Evolutionary conservation across 2,888 invertebrate species (phyloP), one percentile per base, ranked within the genome.

Genomic region (Drosophila rellima): DNA sequence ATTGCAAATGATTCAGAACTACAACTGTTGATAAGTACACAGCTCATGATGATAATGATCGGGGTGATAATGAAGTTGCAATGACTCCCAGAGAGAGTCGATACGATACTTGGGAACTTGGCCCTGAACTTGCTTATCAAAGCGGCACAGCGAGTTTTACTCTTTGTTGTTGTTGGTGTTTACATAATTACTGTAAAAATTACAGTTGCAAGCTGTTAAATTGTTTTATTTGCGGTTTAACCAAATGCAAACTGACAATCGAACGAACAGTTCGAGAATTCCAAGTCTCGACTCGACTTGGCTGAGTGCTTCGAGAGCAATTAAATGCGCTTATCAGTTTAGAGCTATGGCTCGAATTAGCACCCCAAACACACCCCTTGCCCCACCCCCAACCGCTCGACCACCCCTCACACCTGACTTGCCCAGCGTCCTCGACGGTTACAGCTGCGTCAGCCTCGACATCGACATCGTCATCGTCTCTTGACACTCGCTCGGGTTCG

Each of bases 111-210:
- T 35, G 17, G 8, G 17, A 23, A 50, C 66, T 60, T 69, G 69
- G 59, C 83, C 83, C 86, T 83, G 83, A 83, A 86, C 88, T 80
- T 82, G 88, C 83, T 83, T 83, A 83, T 88, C 83, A 82, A 88
- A 64, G 83, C 86, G 69, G 60, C 70, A 47, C 57, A 39, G 54
- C 48, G 31, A 45, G 56, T 56, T 56, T 56, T 56, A 51, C 31
- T 50, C 54, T 60, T 60, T 69, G 63, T 67, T 59, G 56, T 61
- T 54, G 40, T 74, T 66, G 70, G 61, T 78, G 77, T 64, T 66
- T 70, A 55, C 70, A 86, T 70, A 83, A 73, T 78, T 70, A 84
- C 88, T 72, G 67, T 86, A 70, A 76, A 84, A 84, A 85, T 85
- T 82, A 83, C 82, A 83, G 85, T 82, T 85, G 77, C 70, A 82